A percentile compares a stretch with the other conserved stretches of the same genome.
phyloP scores from a whole-genome alignment of 2,113 vertebrate species.

The Actenoides lindsayi region DNA sequence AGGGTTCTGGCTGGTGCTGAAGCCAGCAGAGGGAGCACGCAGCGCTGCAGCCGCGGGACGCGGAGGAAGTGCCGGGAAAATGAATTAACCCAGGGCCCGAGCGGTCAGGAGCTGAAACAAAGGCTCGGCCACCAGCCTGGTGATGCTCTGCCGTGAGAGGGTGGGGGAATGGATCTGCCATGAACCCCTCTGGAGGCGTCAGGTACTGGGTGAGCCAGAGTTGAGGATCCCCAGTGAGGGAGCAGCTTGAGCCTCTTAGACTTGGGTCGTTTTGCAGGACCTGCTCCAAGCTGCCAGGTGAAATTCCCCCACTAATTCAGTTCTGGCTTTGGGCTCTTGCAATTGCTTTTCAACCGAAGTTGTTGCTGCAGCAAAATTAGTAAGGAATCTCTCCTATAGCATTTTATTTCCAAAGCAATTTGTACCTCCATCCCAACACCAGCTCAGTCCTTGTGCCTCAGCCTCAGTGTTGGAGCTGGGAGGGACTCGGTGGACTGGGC shows the following conservation, averaged over 20 bases:
- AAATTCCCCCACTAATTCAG: not conserved
- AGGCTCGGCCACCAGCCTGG: not conserved
- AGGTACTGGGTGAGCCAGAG: not conserved
- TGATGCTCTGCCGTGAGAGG: not conserved
- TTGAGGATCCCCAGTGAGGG: not conserved
- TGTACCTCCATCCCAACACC: not conserved
- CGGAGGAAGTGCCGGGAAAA: accelerated
- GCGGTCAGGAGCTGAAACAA: accelerated
- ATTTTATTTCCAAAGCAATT: not conserved
- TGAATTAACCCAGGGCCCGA: accelerated
- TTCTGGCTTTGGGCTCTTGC: not conserved
- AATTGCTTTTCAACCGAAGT: not conserved
- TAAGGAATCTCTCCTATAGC: not conserved
- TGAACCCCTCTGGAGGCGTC: accelerated
- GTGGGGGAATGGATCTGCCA: not conserved
- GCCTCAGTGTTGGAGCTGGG: accelerated
- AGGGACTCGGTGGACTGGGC: not conserved
- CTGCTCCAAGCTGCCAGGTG: not conserved
- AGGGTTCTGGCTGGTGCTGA: not conserved
- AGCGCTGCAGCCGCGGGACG: not conserved
- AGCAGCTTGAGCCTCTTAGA: accelerated
- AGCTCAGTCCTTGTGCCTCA: not conserved
- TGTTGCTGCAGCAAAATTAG: not conserved
- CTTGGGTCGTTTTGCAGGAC: not conserved
- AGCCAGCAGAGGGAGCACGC: slow-evolving; percentile 50